Percentiles rank a stretch among this genome's conserved stretches.
Conservation (phyloP, 2,113 vertebrate genomes). For the Phycodurus eques region DNA sequence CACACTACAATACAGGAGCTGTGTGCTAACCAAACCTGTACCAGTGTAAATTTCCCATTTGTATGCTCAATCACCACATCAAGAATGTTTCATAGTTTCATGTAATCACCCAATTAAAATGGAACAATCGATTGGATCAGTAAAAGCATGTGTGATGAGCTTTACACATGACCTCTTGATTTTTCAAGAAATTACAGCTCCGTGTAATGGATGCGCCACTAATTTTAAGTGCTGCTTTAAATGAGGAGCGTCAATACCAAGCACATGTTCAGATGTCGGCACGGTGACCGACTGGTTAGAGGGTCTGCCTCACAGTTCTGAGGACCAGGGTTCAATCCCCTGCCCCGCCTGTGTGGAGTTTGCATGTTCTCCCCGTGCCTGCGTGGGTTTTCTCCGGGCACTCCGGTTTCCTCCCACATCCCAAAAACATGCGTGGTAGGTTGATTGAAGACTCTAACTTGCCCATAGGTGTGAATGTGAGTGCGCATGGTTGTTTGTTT, state of each 20-base stretch:
- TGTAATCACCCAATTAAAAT: not conserved
- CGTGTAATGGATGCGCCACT: conserved; percentile 8
- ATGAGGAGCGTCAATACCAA: not conserved
- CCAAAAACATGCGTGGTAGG: too few species aligned
- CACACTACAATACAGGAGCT: not conserved
- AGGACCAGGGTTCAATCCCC: too few species aligned
- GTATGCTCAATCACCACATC: not conserved
- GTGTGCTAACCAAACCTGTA: not conserved
- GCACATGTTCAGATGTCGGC: conserved; percentile 8
- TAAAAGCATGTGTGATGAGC: not conserved
- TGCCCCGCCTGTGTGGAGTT: too few species aligned
- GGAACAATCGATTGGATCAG: not conserved
- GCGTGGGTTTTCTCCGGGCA: too few species aligned
- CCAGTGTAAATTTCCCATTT: not conserved
- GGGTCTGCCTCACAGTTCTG: too few species aligned
- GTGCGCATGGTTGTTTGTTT: too few species aligned
- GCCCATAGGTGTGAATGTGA: too few species aligned
- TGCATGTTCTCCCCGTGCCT: too few species aligned
- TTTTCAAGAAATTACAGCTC: not conserved
- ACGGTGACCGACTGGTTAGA: too few species aligned
- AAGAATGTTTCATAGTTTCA: not conserved
- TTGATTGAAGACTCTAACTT: too few species aligned
- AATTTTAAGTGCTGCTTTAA: conserved; percentile 19
- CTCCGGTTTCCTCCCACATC: too few species aligned
- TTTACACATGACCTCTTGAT: not conserved